Conservation (phyloP, 2,113 vertebrate genomes). For the Stercorarius parasiticus region DNA sequence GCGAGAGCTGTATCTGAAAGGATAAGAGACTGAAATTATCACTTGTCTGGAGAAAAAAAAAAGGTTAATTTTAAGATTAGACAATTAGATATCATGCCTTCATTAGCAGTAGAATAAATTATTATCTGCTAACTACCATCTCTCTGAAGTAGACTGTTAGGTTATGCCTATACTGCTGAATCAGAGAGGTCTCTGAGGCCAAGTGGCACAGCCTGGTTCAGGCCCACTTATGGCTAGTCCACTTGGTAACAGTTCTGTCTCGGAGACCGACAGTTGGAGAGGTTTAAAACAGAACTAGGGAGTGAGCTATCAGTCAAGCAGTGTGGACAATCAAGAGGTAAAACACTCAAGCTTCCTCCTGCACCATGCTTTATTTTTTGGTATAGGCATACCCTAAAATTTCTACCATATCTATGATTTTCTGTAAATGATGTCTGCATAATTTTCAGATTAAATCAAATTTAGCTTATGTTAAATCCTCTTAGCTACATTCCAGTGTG, state of each 20-base stretch:
- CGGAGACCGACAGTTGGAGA: not conserved
- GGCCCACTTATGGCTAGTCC: not conserved
- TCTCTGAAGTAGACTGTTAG: not conserved
- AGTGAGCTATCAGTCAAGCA: not conserved
- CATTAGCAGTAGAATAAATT: not conserved
- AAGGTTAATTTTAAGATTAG: not conserved
- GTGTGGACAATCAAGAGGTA: not conserved
- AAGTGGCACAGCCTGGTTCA: not conserved
- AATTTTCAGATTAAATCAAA: not conserved
- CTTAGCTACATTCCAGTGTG: not conserved
- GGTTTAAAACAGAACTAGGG: not conserved
- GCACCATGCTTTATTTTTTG: not conserved
- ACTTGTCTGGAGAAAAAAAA: not conserved
- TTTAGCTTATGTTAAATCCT: not conserved
- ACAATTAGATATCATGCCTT: not conserved
- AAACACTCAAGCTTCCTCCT: not conserved
- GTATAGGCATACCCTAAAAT: not conserved
- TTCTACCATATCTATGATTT: not conserved
- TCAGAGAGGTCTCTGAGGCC: not conserved
- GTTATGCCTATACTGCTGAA: not conserved
- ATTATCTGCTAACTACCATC: not conserved
- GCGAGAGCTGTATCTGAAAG: conserved; percentile 28
- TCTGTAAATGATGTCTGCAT: not conserved
- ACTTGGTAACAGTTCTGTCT: not conserved
- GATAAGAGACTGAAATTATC: not conserved